A percentile compares a stretch with the other conserved stretches of the same genome.
Evolutionary conservation across 2,888 invertebrate genomes (phyloP).

Genomic region (Cryptocephalus moraei): DNA sequence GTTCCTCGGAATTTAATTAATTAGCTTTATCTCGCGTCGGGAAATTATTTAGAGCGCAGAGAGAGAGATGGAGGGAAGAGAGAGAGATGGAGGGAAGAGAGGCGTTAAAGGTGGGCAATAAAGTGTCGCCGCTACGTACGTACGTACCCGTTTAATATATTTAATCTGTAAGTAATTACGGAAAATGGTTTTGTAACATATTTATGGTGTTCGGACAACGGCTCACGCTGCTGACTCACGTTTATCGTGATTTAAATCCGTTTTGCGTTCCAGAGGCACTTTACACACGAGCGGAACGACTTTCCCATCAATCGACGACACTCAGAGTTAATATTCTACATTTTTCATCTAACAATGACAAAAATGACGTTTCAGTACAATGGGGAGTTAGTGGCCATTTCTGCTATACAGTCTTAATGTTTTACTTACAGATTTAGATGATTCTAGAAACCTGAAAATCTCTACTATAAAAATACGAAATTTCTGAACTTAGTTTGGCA

Average conservation of each 20-base stretch:
- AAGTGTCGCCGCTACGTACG: constrained; percentile 12
- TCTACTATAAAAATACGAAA: no score
- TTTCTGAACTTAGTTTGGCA: no score
- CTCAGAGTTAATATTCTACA: no score
- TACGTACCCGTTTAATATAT: constrained; percentile 12
- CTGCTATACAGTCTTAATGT: no score
- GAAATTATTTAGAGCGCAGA: constrained; percentile 15
- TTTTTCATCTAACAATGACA: background rate
- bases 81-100: constrained; percentile 9
- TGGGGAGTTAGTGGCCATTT: no score
- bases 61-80: constrained; percentile 7
- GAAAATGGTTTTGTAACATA: constrained; percentile 16
- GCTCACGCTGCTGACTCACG: constrained; percentile 4
- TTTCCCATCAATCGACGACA: no score
- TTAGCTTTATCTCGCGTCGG: constrained; percentile 28
- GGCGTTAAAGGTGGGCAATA: constrained; percentile 10
- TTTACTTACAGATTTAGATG: no score
- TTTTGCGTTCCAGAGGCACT: constrained; percentile 13
- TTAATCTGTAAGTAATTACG: constrained; percentile 18
- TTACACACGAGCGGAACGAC: constrained; percentile 10
- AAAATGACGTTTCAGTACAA: no score
- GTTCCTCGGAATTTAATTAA: constrained; percentile 33
- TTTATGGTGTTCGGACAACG: constrained; percentile 16
- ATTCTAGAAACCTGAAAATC: no score
- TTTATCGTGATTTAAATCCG: constrained; percentile 13